phyloP scores from a whole-genome alignment of 2,797 vertebrate genomes.

The Sarcophilus harrisii region DNA sequence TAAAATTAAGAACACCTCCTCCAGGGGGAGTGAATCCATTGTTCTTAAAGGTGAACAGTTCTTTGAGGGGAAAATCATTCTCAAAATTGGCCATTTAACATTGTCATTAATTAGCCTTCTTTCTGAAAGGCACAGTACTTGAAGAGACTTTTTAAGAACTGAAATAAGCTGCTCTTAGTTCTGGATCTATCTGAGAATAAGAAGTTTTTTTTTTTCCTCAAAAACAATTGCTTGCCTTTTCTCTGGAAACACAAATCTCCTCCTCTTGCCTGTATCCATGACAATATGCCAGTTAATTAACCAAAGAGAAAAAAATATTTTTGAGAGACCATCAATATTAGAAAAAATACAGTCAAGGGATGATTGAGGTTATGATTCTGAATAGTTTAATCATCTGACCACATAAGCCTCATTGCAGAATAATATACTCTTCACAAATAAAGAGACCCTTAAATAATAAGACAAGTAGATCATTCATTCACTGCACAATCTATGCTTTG shows the following conservation, averaged over 20 bases:
- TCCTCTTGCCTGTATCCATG: slow-evolving; percentile 4
- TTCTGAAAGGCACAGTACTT: neutral
- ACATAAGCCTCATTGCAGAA: neutral
- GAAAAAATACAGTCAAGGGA: neutral
- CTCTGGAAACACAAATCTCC: neutral
- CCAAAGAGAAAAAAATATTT: neutral
- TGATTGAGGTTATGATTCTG: neutral
- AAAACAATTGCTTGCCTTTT: neutral
- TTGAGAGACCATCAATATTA: neutral
- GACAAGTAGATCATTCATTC: neutral
- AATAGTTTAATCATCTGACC: neutral
- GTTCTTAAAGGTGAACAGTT: slow-evolving; percentile 29
- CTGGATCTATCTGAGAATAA: neutral
- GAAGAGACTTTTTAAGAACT: neutral
- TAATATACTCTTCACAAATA: neutral
- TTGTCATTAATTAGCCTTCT: neutral
- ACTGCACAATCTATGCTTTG: neutral
- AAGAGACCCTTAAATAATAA: neutral
- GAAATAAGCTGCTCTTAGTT: neutral
- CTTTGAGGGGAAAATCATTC: neutral
- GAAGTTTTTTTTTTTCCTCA: neutral
- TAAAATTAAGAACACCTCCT: slow-evolving; percentile 36
- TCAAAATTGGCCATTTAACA: slow-evolving; percentile 24
- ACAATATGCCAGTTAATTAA: neutral
- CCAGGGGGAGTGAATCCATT: slow-evolving; percentile 35